Conservation (phyloP, 2,888 invertebrate genomes). For the Lepas anatifera region DNA sequence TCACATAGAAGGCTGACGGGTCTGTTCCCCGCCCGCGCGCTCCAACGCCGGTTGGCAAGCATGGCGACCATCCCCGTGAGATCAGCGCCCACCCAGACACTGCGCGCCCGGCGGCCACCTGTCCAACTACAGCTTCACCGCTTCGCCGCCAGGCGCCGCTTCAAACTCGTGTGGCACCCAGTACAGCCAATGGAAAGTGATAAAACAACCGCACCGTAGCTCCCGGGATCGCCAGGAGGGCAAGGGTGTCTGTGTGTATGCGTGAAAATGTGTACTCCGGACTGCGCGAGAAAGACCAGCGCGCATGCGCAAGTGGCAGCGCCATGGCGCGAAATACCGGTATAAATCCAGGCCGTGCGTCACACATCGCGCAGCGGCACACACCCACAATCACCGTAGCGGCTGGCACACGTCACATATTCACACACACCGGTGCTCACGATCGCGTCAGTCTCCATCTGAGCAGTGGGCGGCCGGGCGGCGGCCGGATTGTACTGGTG, state of each 20-base stretch:
- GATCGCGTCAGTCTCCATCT: too few species aligned
- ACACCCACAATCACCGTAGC: too few species aligned
- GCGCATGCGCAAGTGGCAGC: not conserved
- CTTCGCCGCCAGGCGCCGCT: not conserved
- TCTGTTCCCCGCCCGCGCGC: too few species aligned
- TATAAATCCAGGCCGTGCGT: too few species aligned
- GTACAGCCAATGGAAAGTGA: conserved; percentile 11
- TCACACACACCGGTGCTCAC: too few species aligned
- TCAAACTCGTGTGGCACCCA: not conserved
- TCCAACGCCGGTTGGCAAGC: too few species aligned
- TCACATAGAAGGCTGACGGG: not conserved
- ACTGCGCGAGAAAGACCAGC: not conserved
- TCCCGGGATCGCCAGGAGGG: too few species aligned
- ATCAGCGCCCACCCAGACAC: not conserved
- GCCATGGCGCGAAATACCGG: too few species aligned
- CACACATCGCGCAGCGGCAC: too few species aligned
- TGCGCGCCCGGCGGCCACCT: not conserved
- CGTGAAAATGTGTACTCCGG: too few species aligned
- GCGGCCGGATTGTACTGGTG: not conserved
- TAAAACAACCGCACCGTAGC: not conserved
- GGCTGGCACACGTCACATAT: too few species aligned
- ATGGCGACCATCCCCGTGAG: not conserved
- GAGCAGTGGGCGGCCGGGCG: not conserved
- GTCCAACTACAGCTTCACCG: not conserved
- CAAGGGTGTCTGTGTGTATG: too few species aligned